Evolutionary conservation across 2,797 vertebrate genomes (phyloP), one percentile per base, ranked within the genome.

Genomic region (Poeciliopsis infans): DNA sequence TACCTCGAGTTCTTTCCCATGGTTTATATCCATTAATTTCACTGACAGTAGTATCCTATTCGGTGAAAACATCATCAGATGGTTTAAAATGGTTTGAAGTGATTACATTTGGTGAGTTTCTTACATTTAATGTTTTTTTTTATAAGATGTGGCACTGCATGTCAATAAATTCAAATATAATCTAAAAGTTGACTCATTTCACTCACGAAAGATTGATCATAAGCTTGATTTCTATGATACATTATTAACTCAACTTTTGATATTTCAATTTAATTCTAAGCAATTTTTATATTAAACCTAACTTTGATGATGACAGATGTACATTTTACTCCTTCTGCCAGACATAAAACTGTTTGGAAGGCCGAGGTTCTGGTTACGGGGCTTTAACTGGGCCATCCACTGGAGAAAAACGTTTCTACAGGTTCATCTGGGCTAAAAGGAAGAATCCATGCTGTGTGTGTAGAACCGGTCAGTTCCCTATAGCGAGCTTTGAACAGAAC

Each of bases 391-490:
- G 31, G 47, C 70, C 28, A n/a, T 80, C n/a, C 61, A 28, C 73
- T 72, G 53, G 88, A 83, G 74, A 84, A 87, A 86, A 76, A 83
- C 33, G 47, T 85, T 84, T 87, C 77, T 82, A 45, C 69, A 33
- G 77, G 78, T 90, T 92, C 55, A 88, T 94, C 91, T 84, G 88
- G 79, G 72, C 79, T 79, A 83, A 86, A 90, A 81, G 90, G 91
- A 93, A 91, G 85, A 81, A 43, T 77, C 75, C 91, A 88, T 88
- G 92, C 89, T 94, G 92, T 79, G 87, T 88, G 90, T 87, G 84
- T 78, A 86, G 79, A 89, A 89, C 78, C 79, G 85, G 79, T 91
- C 81, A 73, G 77, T 86, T 82, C 85, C 88, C 90, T 82, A 76
- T 79, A 88, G 92, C 88, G 92, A 94, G 88, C 89, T 55, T 91